Evolutionary conservation across 37 sponge, comb jelly and placozoan genomes (phyloP).

Genomic region (Amphimedon queenslandica): DNA sequence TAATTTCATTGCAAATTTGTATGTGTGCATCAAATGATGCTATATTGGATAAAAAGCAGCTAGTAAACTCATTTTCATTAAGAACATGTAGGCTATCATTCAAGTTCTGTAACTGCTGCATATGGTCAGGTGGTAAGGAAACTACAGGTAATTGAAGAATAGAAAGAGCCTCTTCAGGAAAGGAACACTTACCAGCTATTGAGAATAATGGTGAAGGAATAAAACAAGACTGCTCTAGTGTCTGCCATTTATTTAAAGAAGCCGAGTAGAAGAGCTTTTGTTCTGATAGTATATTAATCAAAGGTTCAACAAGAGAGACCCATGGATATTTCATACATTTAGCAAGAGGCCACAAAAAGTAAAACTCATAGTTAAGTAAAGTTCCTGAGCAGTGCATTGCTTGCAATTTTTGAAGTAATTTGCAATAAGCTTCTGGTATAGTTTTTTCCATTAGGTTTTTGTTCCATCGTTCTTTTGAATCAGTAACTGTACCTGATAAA

Average conservation of each 20-base stretch:
- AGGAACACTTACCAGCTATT: background rate
- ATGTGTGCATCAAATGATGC: background rate
- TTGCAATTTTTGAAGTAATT: background rate
- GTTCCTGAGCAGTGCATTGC: background rate
- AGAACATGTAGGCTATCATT: background rate
- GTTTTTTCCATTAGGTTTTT: background rate
- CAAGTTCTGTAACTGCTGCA: background rate
- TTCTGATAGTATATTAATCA: background rate
- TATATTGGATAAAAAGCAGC: slow-evolving; percentile 1
- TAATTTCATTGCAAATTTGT: background rate
- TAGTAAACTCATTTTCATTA: slow-evolving; percentile 5
- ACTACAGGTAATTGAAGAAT: slow-evolving; percentile 20
- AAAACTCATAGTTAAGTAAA: slow-evolving; percentile 6
- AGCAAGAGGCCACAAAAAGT: slow-evolving; percentile 37
- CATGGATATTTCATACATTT: slow-evolving; percentile 24
- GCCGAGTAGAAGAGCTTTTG: slow-evolving; percentile 17
- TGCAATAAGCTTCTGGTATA: slow-evolving; percentile 8
- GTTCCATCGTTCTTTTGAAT: background rate
- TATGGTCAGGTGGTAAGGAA: background rate
- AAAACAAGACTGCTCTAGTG: slow-evolving; percentile 10
- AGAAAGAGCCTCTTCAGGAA: background rate
- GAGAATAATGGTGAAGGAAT: slow-evolving; percentile 11
- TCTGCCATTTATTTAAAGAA: slow-evolving; percentile 9
- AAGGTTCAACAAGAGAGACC: slow-evolving; percentile 1
- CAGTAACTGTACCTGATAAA: background rate